A percentile compares a stretch with the other conserved stretches of the same genome.
phyloP scores from a whole-genome alignment of 1,140 invertebrate genomes.

The Sminthurides bifidus region DNA sequence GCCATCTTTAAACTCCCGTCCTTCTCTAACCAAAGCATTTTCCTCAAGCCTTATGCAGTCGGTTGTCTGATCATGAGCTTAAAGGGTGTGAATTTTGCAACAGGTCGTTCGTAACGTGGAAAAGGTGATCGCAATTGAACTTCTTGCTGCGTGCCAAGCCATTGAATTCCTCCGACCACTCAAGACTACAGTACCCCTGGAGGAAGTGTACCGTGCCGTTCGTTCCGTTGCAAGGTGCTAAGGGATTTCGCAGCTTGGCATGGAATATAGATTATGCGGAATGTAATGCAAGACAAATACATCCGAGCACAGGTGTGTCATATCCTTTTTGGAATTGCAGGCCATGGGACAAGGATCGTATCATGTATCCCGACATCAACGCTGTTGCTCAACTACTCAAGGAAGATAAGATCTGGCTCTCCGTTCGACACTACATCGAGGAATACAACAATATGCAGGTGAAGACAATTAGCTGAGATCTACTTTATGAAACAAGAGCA shows the following conservation, averaged over 20 bases:
- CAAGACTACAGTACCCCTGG: constrained; percentile 54
- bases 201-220: constrained; percentile 56
- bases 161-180: constrained; percentile 60
- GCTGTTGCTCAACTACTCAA: constrained; percentile 45
- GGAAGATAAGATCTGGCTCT: constrained; percentile 47
- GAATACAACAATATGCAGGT: constrained; percentile 40
- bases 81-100: no score
- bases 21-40: no score
- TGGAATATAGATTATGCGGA: no score
- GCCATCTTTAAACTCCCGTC: no score
- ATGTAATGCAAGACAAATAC: no score
- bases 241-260: no score
- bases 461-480: no score
- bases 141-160: constrained; percentile 59
- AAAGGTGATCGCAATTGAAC: constrained; percentile 56
- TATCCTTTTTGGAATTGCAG: constrained; percentile 34
- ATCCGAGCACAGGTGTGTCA: no score
- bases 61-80: no score
- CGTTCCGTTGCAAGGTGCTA: constrained; percentile 44
- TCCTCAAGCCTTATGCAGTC: no score
- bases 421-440: constrained; percentile 40
- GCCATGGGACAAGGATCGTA: constrained; percentile 53
- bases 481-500: no score
- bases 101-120: constrained; percentile 56
- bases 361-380: constrained; percentile 55